These are phyloP conservation scores for Centroberyx gerrardi DNA, from an alignment of 2,797 vertebrate species.

Conservation along the genomic window DNA sequence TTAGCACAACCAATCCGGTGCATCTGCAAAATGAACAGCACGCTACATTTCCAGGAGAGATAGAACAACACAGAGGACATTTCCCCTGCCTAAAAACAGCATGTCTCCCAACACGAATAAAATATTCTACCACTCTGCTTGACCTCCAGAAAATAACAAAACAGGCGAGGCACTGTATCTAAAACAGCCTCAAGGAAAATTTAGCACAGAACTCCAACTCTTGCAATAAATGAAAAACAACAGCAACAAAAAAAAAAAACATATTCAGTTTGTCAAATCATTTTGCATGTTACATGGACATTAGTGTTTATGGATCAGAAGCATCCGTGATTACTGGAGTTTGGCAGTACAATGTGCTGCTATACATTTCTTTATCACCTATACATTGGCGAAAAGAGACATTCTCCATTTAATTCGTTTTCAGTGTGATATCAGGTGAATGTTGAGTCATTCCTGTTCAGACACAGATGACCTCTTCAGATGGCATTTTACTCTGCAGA, in stretches of 20 bases:
- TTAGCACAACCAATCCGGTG: slow-evolving; percentile 20
- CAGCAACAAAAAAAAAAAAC: background rate
- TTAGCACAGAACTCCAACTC: background rate
- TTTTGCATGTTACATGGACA: too few species aligned
- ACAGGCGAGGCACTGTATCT: background rate
- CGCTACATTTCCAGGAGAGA: slow-evolving; percentile 11
- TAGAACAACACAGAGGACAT: background rate
- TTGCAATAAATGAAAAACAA: background rate
- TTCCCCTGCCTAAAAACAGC: slow-evolving; percentile 8
- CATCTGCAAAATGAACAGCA: slow-evolving; percentile 28
- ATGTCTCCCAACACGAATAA: background rate
- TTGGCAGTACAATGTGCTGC: too few species aligned
- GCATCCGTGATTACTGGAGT: background rate
- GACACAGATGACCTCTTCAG: background rate
- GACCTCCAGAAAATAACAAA: background rate
- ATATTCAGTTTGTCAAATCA: too few species aligned
- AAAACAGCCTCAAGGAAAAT: background rate
- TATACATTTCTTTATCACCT: too few species aligned
- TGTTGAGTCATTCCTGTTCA: background rate
- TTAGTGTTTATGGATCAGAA: background rate
- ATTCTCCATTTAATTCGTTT: too few species aligned
- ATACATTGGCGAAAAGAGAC: too few species aligned
- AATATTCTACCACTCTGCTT: background rate
- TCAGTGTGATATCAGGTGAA: too few species aligned
- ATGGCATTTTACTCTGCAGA: background rate